phyloP scores from a whole-genome alignment of 2,113 vertebrate genomes.

The Spheniscus mendiculus region DNA sequence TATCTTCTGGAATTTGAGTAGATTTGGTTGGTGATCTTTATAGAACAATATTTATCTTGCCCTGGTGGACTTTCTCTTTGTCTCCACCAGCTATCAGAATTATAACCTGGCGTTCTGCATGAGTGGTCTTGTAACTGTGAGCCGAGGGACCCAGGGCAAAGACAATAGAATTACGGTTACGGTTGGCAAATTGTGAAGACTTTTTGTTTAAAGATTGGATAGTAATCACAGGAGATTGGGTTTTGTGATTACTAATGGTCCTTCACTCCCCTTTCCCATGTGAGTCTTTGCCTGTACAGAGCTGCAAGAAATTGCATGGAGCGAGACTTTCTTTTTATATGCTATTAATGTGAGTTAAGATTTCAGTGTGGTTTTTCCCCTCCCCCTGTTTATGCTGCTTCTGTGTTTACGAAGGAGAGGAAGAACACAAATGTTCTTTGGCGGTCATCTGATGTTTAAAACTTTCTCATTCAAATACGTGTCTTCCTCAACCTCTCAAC shows the following conservation, averaged over 20 bases:
- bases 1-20: slow-evolving; percentile 71
- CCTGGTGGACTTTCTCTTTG: slow-evolving; percentile 54
- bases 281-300: slow-evolving; percentile 7
- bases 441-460: not conserved
- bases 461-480: not conserved
- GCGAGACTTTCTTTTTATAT: not conserved
- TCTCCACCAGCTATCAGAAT: slow-evolving; percentile 32
- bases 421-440: not conserved
- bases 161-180: slow-evolving; percentile 46
- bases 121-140: slow-evolving; percentile 33
- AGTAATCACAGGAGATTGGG: slow-evolving; percentile 44
- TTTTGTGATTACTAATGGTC: slow-evolving; percentile 34
- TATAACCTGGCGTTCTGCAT: slow-evolving; percentile 43
- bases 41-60: slow-evolving; percentile 66
- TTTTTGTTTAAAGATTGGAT: slow-evolving; percentile 53
- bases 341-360: not conserved
- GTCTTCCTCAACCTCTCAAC: not conserved
- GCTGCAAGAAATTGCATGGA: not conserved
- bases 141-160: not conserved
- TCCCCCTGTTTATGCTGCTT: not conserved
- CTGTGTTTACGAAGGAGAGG: not conserved
- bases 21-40: slow-evolving; percentile 65
- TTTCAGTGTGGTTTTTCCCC: not conserved
- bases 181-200: slow-evolving; percentile 19
- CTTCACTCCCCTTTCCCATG: not conserved